Conservation (phyloP, 2,797 vertebrate species). For the Enteromius thamalakanensis region DNA sequence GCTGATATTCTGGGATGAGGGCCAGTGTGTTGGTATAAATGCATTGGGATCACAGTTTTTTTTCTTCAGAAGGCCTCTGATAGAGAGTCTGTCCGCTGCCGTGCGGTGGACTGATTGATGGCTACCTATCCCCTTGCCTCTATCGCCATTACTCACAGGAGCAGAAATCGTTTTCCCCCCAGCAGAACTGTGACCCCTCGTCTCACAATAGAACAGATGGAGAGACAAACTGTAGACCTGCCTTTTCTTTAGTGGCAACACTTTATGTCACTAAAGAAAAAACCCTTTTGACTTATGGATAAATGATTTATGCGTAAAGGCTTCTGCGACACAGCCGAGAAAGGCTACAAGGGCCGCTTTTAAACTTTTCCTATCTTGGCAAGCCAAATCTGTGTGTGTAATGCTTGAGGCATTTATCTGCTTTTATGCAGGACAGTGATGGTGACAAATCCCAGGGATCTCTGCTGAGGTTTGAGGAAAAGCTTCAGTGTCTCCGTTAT, state of each 20-base stretch:
- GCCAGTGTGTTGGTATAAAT: conserved; percentile 57
- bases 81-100: conserved; percentile 25
- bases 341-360: conserved; percentile 45
- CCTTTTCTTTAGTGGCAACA: conserved; percentile 26
- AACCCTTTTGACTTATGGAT: conserved; percentile 33
- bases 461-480: conserved; percentile 23
- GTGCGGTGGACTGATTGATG: conserved; percentile 46
- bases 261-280: conserved; percentile 54
- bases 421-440: conserved; percentile 44
- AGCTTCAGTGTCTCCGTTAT: neutral
- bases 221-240: conserved; percentile 28
- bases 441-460: conserved; percentile 28
- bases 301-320: conserved; percentile 54
- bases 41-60: conserved; percentile 62
- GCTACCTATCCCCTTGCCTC: conserved; percentile 15
- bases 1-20: conserved; percentile 56
- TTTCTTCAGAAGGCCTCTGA: conserved; percentile 14
- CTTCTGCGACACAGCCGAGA: neutral
- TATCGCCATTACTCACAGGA: conserved; percentile 41
- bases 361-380: conserved; percentile 32
- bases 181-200: conserved; percentile 56
- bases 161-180: conserved; percentile 66
- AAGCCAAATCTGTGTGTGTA: conserved; percentile 55
- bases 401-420: conserved; percentile 36
- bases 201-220: conserved; percentile 28